These are phyloP conservation scores for Marasmarcha lunaedactyla DNA, from an alignment of 2,888 invertebrate species.

Conservation along the genomic window DNA sequence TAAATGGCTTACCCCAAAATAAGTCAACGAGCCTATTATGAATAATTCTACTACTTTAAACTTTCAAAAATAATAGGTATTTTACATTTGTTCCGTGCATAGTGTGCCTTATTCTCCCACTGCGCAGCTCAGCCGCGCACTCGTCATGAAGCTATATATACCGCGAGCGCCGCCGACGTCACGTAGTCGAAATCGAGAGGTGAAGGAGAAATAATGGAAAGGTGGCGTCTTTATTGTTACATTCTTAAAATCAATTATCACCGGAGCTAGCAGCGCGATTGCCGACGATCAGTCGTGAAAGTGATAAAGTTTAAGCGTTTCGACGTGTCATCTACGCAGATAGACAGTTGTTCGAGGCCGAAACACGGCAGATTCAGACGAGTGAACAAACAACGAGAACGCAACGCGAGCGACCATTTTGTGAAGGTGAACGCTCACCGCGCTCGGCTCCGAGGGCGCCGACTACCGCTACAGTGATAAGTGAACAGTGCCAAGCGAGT, in stretches of 20 bases:
- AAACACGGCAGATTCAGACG: constrained; percentile 21
- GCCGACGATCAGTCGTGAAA: constrained; percentile 58
- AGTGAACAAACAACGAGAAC: background rate
- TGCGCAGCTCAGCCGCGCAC: constrained; percentile 44
- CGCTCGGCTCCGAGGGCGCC: constrained; percentile 35
- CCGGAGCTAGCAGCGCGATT: constrained; percentile 65
- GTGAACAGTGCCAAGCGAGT: constrained; percentile 29
- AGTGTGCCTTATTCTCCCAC: constrained; percentile 48
- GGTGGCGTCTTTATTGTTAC: constrained; percentile 52
- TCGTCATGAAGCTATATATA: constrained; percentile 53
- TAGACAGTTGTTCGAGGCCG: constrained; percentile 60
- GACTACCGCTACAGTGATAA: constrained; percentile 37
- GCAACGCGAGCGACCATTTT: constrained; percentile 50
- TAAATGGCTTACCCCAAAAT: too few species aligned
- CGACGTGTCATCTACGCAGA: constrained; percentile 63
- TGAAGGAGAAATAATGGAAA: constrained; percentile 64
- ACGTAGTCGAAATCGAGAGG: constrained; percentile 67
- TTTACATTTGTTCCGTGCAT: constrained; percentile 17
- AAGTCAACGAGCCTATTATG: too few species aligned
- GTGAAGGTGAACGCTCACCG: constrained; percentile 29
- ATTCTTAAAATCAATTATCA: constrained; percentile 57
- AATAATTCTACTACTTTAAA: too few species aligned
- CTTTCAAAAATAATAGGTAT: too few species aligned
- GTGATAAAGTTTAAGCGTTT: constrained; percentile 56
- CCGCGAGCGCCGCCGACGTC: constrained; percentile 43